Conservation (phyloP, 2,113 vertebrate species). For the Lontra canadensis region DNA sequence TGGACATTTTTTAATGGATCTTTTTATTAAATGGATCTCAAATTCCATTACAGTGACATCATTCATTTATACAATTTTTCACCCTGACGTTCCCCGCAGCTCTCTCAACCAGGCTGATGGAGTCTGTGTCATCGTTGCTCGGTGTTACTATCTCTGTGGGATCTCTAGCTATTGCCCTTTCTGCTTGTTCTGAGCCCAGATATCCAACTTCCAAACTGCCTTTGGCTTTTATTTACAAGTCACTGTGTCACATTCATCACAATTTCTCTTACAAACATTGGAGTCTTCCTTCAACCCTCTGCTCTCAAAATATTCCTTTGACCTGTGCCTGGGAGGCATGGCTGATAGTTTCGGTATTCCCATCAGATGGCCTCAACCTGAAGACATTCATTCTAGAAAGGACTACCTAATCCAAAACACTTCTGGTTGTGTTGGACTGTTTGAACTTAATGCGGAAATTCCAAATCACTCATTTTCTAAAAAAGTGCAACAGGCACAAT, state of each 20-base stretch:
- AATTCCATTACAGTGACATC: background rate
- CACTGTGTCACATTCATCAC: background rate
- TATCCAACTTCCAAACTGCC: background rate
- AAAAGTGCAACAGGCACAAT: background rate
- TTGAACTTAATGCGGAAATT: background rate
- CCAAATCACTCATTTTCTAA: background rate
- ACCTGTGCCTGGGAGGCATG: background rate
- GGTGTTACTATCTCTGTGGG: background rate
- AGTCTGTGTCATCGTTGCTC: background rate
- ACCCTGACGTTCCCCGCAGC: background rate
- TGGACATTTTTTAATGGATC: background rate
- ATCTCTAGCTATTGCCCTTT: background rate
- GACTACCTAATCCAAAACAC: background rate
- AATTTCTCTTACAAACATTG: background rate
- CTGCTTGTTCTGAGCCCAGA: background rate
- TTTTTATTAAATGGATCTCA: constrained; percentile 34
- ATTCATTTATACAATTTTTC: background rate
- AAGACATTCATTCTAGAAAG: background rate
- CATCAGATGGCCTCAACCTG: background rate
- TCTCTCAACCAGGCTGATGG: background rate
- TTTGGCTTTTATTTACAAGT: constrained; percentile 6
- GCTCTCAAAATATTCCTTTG: background rate
- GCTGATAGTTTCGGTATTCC: background rate
- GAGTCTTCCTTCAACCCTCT: background rate
- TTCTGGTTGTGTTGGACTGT: background rate